phyloP scores from a whole-genome alignment of 2,113 vertebrate species.

The Rhinoderma darwinii region DNA sequence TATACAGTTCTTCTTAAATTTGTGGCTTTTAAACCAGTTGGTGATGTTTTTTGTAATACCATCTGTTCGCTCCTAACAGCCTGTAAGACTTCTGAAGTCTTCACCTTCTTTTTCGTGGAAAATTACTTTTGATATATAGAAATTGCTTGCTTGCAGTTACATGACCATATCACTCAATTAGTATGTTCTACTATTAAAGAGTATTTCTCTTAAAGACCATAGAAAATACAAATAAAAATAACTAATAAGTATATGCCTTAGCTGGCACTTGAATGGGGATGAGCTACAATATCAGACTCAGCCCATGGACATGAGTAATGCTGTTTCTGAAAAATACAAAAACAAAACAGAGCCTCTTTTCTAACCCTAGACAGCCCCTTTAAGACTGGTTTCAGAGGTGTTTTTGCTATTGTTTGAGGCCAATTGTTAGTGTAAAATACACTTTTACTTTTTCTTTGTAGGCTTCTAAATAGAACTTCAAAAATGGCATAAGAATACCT shows the following conservation, averaged over 20 bases:
- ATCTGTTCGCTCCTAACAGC: conserved; percentile 32
- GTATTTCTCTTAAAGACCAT: neutral
- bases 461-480: too few species aligned
- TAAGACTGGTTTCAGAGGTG: too few species aligned
- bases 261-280: too few species aligned
- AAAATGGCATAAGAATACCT: too few species aligned
- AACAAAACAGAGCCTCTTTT: too few species aligned
- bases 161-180: neutral
- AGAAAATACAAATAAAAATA: neutral
- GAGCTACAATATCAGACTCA: too few species aligned
- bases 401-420: too few species aligned
- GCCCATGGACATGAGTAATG: too few species aligned
- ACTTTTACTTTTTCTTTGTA: too few species aligned
- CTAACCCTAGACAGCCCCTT: too few species aligned
- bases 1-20: conserved; percentile 31
- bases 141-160: neutral
- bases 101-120: neutral
- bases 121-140: conserved; percentile 25
- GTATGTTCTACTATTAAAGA: neutral
- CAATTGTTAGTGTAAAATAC: too few species aligned
- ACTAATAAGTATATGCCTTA: neutral
- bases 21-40: conserved; percentile 29
- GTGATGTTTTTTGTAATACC: conserved; percentile 27
- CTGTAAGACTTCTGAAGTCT: neutral
- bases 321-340: too few species aligned